Evolutionary conservation across 2,113 vertebrate species (phyloP), one percentile per base, ranked within the genome.

Genomic region (Xyliphius kryptos): DNA sequence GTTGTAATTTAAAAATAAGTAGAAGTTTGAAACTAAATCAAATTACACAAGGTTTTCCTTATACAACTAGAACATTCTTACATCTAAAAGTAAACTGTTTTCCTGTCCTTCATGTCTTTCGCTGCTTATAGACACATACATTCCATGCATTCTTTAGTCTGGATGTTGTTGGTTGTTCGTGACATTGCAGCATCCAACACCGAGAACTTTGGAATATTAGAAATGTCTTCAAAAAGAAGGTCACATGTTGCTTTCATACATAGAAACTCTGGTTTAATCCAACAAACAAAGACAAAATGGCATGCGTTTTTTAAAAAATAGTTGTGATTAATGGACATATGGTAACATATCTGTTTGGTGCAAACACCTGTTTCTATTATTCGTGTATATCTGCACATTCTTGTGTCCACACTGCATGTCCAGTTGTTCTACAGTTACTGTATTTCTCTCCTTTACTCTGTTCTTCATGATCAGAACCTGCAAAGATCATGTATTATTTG

Each of bases 21-120:
- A n/a, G n/a, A n/a, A n/a, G n/a, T 13, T 56, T 8, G 3, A 41
- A 56, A 56, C 16, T 41, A 40, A 56, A 56, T 56, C 13, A n/a
- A n/a, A n/a, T n/a, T n/a, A n/a, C n/a, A 40, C 38, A 41, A 19
- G 22, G 9, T 20, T 61, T 50, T 61, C 59, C 38, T 49, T 50
- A 51, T 17, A 49, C 6, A 15, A 61, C 47, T 61, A 51, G 14
- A 9, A 6, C 19, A 46, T 37, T 6, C 56, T 22, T 44, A 36
- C 6, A 21, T 9, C 40, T 40, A 8, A 40, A 51, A 48, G 37
- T n/a, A 61, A 49, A 21, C 19, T 43, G 60, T 19, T 14, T 41
- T 13, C 20, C 13, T 22, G 36, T 36, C 60, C 38, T 54, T 63
- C 17, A 53, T 15, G 40, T 26, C 49, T 32, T 7, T 9, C 20